phyloP scores from a whole-genome alignment of 2,113 vertebrate genomes.

The Mormoops blainvillei region DNA sequence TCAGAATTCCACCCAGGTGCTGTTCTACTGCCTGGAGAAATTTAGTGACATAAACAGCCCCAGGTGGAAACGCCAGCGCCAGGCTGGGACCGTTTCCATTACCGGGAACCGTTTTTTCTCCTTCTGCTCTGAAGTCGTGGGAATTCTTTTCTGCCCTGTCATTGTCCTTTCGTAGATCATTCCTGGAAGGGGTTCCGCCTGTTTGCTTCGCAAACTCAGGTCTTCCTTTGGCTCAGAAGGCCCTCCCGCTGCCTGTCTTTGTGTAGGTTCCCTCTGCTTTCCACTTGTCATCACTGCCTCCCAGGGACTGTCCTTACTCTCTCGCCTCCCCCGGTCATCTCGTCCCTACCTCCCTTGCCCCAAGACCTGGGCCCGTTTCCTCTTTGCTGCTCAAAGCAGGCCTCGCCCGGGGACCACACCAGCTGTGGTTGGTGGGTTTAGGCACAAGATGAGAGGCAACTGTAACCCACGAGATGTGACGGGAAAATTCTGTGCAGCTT shows the following conservation, averaged over 20 bases:
- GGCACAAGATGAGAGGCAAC: neutral
- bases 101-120: neutral
- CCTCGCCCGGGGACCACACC: neutral
- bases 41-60: rapidly evolving
- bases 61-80: neutral
- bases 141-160: neutral
- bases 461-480: neutral
- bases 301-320: neutral
- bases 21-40: neutral
- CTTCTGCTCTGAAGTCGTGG: neutral
- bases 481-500: neutral
- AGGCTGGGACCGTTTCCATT: rapidly evolving
- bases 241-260: neutral
- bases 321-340: neutral
- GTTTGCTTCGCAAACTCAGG: neutral
- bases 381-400: neutral
- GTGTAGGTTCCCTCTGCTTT: neutral
- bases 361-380: neutral
- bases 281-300: neutral
- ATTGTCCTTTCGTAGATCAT: rapidly evolving
- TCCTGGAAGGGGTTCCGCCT: neutral
- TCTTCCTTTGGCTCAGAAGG: neutral
- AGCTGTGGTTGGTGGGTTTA: neutral
- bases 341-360: neutral
- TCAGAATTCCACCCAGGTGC: neutral